These are phyloP conservation scores for Diachasmimorpha longicaudata DNA, from an alignment of 1,140 invertebrate genomes.

Conservation along the genomic window DNA sequence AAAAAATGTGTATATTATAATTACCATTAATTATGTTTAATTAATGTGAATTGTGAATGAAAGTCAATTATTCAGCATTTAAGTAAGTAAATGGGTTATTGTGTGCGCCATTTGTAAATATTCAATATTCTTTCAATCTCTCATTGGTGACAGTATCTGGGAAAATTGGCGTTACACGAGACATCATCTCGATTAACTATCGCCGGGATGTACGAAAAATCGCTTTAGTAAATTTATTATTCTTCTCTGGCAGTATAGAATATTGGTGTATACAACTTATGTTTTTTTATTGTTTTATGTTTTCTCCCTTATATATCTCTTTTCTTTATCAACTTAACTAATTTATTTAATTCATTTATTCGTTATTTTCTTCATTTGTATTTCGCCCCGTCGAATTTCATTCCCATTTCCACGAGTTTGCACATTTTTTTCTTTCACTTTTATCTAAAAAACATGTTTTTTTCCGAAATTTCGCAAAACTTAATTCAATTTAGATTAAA, in stretches of 20 bases:
- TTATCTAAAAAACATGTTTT: neutral
- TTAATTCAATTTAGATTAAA: neutral
- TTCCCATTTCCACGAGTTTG: neutral
- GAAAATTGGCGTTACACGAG: constrained; percentile 14
- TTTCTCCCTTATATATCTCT: neutral
- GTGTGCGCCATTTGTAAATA: neutral
- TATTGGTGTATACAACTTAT: constrained; percentile 52
- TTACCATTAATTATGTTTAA: neutral
- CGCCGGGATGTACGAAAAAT: constrained; percentile 31
- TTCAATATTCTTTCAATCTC: neutral
- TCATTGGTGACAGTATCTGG: constrained; percentile 31
- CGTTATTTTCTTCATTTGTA: neutral
- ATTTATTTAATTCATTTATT: neutral
- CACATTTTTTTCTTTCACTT: neutral
- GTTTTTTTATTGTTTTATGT: constrained; percentile 14
- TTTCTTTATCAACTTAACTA: neutral
- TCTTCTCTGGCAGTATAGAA: constrained; percentile 45
- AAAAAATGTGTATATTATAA: no score
- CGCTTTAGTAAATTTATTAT: neutral
- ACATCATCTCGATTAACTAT: neutral
- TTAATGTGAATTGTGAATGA: neutral
- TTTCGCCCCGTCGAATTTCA: neutral
- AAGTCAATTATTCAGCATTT: neutral
- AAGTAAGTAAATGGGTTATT: neutral
- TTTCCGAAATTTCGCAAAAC: neutral